Evolutionary conservation across 1,140 invertebrate genomes (phyloP).

Genomic region (Uloborus diversus): DNA sequence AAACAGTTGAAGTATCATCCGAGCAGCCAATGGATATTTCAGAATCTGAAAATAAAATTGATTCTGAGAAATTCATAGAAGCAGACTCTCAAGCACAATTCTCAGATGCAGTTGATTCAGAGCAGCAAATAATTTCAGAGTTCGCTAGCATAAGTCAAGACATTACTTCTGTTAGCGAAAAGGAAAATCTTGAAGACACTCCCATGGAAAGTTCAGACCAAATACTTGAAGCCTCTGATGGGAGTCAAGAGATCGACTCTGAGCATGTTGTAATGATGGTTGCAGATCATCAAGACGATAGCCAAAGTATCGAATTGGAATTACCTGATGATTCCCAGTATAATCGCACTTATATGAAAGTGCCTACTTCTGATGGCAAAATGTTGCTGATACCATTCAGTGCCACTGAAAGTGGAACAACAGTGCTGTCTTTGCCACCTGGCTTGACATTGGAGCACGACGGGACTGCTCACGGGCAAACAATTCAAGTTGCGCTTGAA

Average conservation of each 20-base stretch:
- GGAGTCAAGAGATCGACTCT: background rate
- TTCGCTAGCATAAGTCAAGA: background rate
- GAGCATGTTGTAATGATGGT: slow-evolving; percentile 47
- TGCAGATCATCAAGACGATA: slow-evolving; percentile 19
- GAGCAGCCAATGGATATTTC: background rate
- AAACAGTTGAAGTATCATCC: background rate
- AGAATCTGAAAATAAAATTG: background rate
- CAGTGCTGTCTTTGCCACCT: slow-evolving; percentile 12
- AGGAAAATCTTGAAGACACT: background rate
- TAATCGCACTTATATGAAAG: slow-evolving; percentile 22
- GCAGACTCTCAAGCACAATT: background rate
- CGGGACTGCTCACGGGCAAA: background rate
- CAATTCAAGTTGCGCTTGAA: slow-evolving; percentile 29
- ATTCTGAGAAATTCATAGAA: background rate
- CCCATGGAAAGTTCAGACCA: background rate
- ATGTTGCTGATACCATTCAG: slow-evolving; percentile 16
- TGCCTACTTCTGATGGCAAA: slow-evolving; percentile 46
- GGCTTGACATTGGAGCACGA: slow-evolving; percentile 28
- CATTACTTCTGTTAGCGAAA: background rate
- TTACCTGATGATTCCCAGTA: slow-evolving; percentile 24
- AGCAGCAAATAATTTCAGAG: slow-evolving; percentile 8
- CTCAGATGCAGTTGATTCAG: background rate
- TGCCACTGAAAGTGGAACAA: slow-evolving; percentile 16
- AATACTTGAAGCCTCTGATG: background rate
- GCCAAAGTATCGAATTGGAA: slow-evolving; percentile 38